These are phyloP conservation scores for Etheostoma spectabile DNA, from an alignment of 2,113 vertebrate species.

Conservation along the genomic window DNA sequence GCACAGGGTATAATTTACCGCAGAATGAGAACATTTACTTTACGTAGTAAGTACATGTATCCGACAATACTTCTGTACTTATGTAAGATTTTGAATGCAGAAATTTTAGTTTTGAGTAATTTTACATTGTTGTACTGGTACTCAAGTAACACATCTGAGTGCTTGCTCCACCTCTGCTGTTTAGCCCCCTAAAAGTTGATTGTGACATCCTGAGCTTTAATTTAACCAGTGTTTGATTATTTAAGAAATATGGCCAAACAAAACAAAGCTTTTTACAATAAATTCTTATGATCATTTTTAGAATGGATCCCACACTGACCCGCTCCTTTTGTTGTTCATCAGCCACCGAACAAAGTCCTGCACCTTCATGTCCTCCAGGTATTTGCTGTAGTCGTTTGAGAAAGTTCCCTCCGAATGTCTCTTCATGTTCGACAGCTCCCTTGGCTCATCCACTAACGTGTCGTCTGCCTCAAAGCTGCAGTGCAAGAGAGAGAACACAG, in stretches of 20 bases:
- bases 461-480: conserved; percentile 84
- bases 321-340: conserved; percentile 94
- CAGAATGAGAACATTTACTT: no score
- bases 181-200: not conserved
- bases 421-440: conserved; percentile 86
- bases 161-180: not conserved
- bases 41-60: not conserved
- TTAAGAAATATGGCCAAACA: not conserved
- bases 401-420: conserved; percentile 98
- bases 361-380: conserved; percentile 92
- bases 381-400: conserved; percentile 98
- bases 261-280: not conserved
- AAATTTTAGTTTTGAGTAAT: not conserved
- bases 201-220: not conserved
- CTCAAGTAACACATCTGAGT: not conserved
- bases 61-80: not conserved
- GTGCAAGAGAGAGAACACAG: not conserved
- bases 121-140: not conserved
- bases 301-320: conserved; percentile 80
- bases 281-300: not conserved
- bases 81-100: not conserved
- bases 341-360: conserved; percentile 97
- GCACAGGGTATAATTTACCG: no score
- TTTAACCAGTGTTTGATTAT: not conserved
- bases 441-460: conserved; percentile 77